Base-by-base conservation (phyloP, 2,797 vertebrate genomes). In the Sitta carolinensis region DNA sequence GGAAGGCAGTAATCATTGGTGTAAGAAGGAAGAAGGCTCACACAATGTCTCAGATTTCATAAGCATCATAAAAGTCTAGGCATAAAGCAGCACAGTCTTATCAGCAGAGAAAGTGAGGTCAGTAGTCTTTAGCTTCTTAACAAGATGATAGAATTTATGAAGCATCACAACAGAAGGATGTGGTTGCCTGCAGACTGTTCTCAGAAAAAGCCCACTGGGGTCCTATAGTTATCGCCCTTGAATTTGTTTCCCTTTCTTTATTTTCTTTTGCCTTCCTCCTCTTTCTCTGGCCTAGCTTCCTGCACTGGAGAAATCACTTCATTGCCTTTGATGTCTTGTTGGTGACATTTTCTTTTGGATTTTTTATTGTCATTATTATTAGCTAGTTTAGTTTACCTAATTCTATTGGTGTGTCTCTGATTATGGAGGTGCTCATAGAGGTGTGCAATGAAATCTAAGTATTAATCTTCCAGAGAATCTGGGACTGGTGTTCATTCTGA, bases 121-220 rank as follows among this genome's bases (percentile, higher is more conserved):
- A 98, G 98, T 95, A 96, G 96, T 98, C 97, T 98, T 98, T 98
- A 98, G 98, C 97, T 95, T 97, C 97, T 97, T 98, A 99, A 99
- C 97, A 98, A 99, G 98, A 98, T 95, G 97, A 98, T 98, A 98
- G 98, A 98, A 98, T 99, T 99, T 99, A 99, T 98, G 98, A 99
- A 98, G 97, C 96, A 92, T 97, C 96, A 91, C 76, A 58, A 97
- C 96, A 93, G 98, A 98, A 98, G 97, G 98, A 98, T 96, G 96
- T 98, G 96, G 98, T 98, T 98, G 98, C 98, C 98, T 98, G 97
- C 97, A 97, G 98, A 98, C 98, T 97, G 96, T 98, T 98, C 98
- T 97, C 98, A 97, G 99, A 99, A 99, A 98, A 99, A 99, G 98
- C 98, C 98, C 98, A 98, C 98, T 79, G 96, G 98, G 98, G 98